Evolutionary conservation across 2,888 invertebrate genomes (phyloP).

Genomic region (Euclidia mi): DNA sequence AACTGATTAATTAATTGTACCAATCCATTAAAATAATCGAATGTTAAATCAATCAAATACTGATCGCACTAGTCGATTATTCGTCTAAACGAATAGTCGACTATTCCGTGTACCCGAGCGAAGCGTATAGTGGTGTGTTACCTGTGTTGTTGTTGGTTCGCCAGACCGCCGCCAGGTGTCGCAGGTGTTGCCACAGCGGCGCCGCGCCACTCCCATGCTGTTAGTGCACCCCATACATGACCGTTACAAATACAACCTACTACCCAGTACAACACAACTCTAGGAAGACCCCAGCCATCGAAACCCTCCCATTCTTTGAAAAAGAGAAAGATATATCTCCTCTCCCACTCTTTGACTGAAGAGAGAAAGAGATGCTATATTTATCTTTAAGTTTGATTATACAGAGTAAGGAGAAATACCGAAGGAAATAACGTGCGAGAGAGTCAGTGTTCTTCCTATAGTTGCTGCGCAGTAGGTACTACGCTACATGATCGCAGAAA

Average conservation of each 20-base stretch:
- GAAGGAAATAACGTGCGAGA: background rate
- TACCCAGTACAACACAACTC: constrained; percentile 22
- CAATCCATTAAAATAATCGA: constrained; percentile 21
- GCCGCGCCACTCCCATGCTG: constrained; percentile 90
- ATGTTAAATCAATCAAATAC: constrained; percentile 16
- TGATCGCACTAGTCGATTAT: no score
- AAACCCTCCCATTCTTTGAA: background rate
- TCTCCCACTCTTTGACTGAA: no score
- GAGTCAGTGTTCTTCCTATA: constrained; percentile 20
- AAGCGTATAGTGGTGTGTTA: constrained; percentile 49
- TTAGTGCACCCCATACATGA: constrained; percentile 87
- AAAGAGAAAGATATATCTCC: background rate
- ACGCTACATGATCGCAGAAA: constrained; percentile 43
- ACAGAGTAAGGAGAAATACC: background rate
- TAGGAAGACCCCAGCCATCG: constrained; percentile 29
- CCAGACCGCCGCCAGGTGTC: constrained; percentile 79
- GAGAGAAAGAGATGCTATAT: background rate
- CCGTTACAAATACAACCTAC: constrained; percentile 57
- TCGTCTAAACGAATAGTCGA: constrained; percentile 27
- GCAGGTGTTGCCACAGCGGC: constrained; percentile 87
- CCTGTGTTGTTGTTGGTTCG: constrained; percentile 65
- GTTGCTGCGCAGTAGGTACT: constrained; percentile 12
- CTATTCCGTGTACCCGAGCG: constrained; percentile 4
- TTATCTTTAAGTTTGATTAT: no score
- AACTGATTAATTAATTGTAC: no score